Evolutionary conservation across 2,888 invertebrate genomes (phyloP), one percentile per base, ranked within the genome.

Genomic region (Eulithis prunata): DNA sequence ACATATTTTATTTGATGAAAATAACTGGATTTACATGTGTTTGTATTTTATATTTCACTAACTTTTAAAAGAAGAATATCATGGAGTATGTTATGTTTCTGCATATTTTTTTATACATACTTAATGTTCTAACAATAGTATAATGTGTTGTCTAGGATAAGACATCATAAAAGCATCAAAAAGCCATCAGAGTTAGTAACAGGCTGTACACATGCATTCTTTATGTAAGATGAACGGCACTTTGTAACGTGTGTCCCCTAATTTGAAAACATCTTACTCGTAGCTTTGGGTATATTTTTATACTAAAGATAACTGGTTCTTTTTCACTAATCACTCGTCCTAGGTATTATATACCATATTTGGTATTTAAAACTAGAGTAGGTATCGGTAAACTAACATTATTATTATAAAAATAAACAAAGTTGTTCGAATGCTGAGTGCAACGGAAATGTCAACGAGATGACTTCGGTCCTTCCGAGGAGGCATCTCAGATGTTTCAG

Each of bases 151-250:
- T 80, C 80, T 79, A 81, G 85, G 84, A 83, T 87, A 84, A 78
- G 84, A 87, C 88, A 91, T 90, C 90, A 91, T 90, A 90, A 90
- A 90, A 78, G 81, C 91, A 91, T 91, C 90, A 91, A 90, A 89
- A 91, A 90, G 75, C 87, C 90, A 91, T 91, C 90, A 91, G 86
- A 82, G 79, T 74, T 78, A 81, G 88, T 86, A 88, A 84, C 89
- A 88, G 82, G 84, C 84, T 88, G 88, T 83, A 57, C 81, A 71
- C 75, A 78, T 76, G 79, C 72, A 77, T 77, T 78, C 78, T 82
- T 85, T 79, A 76, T 82, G 80, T 81, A 71, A 75, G 72, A 80
- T 76, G 71, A 78, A 76, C 52, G 60, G 46, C 46, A 46, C 11
- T 65, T 60, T 41, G 52, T 32, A 57, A 60, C 64, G 51, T 57